A percentile compares a stretch with the other conserved stretches of the same genome.
These are phyloP conservation scores for Collichthys lucidus DNA, from an alignment of 2,113 vertebrate genomes.

Conservation along the genomic window DNA sequence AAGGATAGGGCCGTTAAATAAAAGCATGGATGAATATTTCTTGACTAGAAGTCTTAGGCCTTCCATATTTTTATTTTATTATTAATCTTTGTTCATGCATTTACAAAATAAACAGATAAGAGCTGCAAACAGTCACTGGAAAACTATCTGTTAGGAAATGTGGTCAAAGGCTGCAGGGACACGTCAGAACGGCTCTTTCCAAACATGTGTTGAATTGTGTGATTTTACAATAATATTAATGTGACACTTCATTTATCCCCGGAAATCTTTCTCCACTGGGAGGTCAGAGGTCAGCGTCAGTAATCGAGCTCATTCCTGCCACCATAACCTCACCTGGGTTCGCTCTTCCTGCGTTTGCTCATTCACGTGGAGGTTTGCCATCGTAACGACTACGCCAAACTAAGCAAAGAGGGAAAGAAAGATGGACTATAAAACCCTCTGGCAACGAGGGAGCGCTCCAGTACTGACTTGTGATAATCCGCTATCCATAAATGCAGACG, in stretches of 20 bases:
- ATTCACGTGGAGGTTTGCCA: not conserved
- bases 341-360: not conserved
- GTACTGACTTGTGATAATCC: not conserved
- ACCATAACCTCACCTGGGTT: not conserved
- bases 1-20: not conserved
- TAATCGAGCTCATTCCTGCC: not conserved
- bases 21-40: not conserved
- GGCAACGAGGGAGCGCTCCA: not conserved
- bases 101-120: not conserved
- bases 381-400: not conserved
- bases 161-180: not conserved
- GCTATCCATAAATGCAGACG: not conserved
- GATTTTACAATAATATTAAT: not conserved
- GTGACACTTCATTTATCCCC: not conserved
- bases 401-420: not conserved
- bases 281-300: not conserved
- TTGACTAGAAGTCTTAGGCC: not conserved
- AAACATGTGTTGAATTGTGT: not conserved
- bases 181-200: not conserved
- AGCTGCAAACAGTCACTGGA: not conserved
- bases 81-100: not conserved
- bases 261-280: not conserved
- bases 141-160: not conserved
- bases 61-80: not conserved
- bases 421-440: not conserved